Evolutionary conservation across 2,113 vertebrate species (phyloP).

Genomic region (Gnathonemus echidnorhynchus): DNA sequence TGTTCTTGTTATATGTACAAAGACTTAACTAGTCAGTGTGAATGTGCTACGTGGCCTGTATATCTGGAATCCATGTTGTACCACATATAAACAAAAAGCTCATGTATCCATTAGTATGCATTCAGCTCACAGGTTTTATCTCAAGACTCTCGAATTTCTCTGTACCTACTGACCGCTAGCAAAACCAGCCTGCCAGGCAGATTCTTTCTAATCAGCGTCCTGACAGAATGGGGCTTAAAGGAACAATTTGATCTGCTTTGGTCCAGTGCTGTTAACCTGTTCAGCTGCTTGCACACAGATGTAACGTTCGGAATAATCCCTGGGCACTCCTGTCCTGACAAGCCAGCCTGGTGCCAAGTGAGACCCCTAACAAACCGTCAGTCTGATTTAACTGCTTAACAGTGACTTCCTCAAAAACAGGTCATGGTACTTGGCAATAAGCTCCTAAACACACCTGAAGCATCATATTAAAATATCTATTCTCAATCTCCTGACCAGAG

Average conservation of each 20-base stretch:
- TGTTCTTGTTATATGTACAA: not conserved
- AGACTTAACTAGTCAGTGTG: not conserved
- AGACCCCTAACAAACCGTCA: not conserved
- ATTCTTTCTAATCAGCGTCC: not conserved
- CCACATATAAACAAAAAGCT: not conserved
- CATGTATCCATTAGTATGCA: not conserved
- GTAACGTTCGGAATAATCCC: not conserved
- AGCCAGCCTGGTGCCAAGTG: not conserved
- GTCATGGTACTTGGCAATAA: not conserved
- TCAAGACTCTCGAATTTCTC: not conserved
- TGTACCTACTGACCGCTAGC: not conserved
- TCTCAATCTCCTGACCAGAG: not conserved
- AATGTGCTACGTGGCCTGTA: not conserved
- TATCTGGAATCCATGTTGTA: not conserved
- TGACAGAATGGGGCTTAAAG: not conserved
- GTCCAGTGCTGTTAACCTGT: not conserved
- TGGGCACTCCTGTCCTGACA: constrained; percentile 14
- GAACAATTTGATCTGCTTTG: not conserved
- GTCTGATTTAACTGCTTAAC: not conserved
- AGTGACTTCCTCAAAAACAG: not conserved
- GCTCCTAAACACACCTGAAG: not conserved
- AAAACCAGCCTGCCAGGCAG: not conserved
- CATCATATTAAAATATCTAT: not conserved
- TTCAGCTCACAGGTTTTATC: not conserved
- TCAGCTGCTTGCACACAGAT: not conserved